Evolutionary conservation across 1,140 invertebrate species (phyloP).

Genomic region (Mizuhopecten yessoensis): DNA sequence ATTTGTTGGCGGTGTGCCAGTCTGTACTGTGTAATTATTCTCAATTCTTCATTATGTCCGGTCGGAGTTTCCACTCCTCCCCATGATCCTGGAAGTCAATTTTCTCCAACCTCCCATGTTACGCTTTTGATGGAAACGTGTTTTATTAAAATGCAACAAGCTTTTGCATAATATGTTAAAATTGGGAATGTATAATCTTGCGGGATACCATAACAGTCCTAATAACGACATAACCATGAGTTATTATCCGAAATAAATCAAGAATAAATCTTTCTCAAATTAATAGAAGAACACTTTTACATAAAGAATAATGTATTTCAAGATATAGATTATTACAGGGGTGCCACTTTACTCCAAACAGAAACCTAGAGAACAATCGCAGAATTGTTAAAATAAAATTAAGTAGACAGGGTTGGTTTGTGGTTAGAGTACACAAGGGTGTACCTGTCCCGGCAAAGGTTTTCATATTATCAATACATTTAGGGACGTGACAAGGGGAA

Average conservation of each 20-base stretch:
- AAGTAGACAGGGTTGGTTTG: not conserved
- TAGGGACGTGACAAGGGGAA: not conserved
- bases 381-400: not conserved
- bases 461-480: no score
- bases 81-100: conserved; percentile 16
- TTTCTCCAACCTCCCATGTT: not conserved
- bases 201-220: not conserved
- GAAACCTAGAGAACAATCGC: no score
- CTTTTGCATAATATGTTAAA: conserved; percentile 27
- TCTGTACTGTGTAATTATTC: not conserved
- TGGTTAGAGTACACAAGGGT: not conserved
- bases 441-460: no score
- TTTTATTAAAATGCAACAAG: conserved; percentile 39
- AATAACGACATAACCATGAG: not conserved
- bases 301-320: no score
- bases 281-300: no score
- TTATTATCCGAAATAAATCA: not conserved
- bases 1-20: not conserved
- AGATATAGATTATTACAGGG: no score
- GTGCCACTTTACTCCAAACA: no score
- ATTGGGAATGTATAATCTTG: not conserved
- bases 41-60: conserved; percentile 39
- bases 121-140: conserved; percentile 17
- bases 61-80: not conserved
- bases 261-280: not conserved